phyloP scores from a whole-genome alignment of 1,140 invertebrate genomes.

The Cydia splendana region DNA sequence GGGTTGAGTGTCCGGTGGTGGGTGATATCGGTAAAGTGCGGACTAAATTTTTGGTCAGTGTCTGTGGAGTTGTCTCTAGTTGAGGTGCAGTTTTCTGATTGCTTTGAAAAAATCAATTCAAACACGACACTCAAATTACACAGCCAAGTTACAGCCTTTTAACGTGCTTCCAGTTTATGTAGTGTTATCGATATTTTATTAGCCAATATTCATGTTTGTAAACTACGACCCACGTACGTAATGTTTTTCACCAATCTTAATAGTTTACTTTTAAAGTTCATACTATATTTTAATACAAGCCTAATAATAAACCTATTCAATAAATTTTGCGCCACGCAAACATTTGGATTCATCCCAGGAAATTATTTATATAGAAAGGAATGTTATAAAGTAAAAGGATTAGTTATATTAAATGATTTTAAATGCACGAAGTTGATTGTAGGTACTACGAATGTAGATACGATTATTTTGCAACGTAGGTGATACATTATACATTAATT shows the following conservation, averaged over 20 bases:
- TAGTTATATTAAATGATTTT: too few relatives aligned
- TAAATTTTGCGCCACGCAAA: neutral
- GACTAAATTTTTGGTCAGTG: neutral
- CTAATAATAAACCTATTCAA: too few relatives aligned
- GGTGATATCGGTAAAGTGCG: constrained; percentile 10
- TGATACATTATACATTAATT: neutral
- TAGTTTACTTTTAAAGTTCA: neutral
- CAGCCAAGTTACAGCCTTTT: neutral
- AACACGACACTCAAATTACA: neutral
- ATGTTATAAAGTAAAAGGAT: too few relatives aligned
- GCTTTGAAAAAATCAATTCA: neutral
- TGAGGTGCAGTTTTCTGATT: constrained; percentile 9
- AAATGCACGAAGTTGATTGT: neutral
- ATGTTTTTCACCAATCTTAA: neutral
- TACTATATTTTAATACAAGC: too few relatives aligned
- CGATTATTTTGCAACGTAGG: too few relatives aligned
- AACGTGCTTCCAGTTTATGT: neutral
- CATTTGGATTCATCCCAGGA: neutral
- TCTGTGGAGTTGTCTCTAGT: neutral
- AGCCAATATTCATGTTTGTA: constrained; percentile 1
- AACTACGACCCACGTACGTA: neutral
- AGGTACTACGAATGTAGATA: neutral
- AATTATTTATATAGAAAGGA: neutral
- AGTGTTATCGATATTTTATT: neutral
- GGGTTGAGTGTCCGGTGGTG: constrained; percentile 21